Percentiles rank a stretch among this genome's conserved stretches.
Evolutionary conservation across 92 coral and sea anemone genomes (phyloP).

Genomic region (Palythoa caribaeorum): DNA sequence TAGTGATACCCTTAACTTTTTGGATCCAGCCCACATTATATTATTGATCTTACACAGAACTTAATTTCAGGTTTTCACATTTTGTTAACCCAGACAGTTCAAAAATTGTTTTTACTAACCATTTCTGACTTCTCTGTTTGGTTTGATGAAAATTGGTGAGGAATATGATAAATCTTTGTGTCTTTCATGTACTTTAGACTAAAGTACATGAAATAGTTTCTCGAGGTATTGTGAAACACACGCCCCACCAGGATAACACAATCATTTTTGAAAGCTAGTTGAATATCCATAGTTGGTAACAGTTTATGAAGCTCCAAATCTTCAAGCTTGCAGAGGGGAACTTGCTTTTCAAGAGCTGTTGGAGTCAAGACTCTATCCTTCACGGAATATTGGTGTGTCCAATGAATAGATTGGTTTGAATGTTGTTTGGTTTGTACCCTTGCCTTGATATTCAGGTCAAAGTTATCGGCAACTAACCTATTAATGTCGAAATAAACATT

Average conservation of each 20-base stretch:
- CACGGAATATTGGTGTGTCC: slow-evolving; percentile 58
- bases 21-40: background rate
- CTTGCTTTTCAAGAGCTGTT: background rate
- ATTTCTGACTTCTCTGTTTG: slow-evolving; percentile 45
- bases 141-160: slow-evolving; percentile 22
- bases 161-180: slow-evolving; percentile 30
- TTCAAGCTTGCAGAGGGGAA: slow-evolving; percentile 16
- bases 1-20: background rate
- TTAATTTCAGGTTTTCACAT: background rate
- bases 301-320: slow-evolving; percentile 48
- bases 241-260: slow-evolving; percentile 51
- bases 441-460: slow-evolving; percentile 56
- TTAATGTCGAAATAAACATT: slow-evolving; percentile 3
- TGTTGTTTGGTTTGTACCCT: slow-evolving; percentile 50
- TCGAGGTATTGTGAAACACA: slow-evolving; percentile 40
- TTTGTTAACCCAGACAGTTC: background rate
- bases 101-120: slow-evolving; percentile 5
- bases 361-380: slow-evolving; percentile 30
- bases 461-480: slow-evolving; percentile 62
- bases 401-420: slow-evolving; percentile 51
- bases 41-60: background rate
- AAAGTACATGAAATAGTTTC: too few relatives aligned
- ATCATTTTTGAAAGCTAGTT: slow-evolving; percentile 38
- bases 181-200: slow-evolving; percentile 31
- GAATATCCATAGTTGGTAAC: slow-evolving; percentile 51